A percentile compares a stretch with the other conserved stretches of the same genome.
phyloP scores from a whole-genome alignment of 2,797 vertebrate species.

The Myripristis jacobus region DNA sequence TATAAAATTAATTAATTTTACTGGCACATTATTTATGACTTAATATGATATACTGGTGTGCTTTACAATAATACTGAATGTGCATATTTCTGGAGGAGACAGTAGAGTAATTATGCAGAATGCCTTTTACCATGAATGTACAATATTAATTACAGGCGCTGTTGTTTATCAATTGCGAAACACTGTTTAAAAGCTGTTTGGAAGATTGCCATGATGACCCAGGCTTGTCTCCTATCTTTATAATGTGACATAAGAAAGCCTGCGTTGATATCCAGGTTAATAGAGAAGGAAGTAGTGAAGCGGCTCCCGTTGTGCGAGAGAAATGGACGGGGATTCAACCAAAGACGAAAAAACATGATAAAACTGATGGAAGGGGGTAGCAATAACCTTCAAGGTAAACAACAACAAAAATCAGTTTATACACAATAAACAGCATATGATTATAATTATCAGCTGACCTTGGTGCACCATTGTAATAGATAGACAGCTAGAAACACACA shows the following conservation, averaged over 20 bases:
- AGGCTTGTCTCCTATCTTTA: constrained; percentile 89
- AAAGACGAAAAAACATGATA: constrained; percentile 48
- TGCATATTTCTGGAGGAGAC: constrained; percentile 84
- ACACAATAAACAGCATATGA: not conserved
- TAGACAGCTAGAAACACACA: too few relatives aligned
- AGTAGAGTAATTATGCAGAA: constrained; percentile 85
- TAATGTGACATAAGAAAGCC: constrained; percentile 69
- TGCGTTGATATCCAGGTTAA: constrained; percentile 70
- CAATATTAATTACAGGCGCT: constrained; percentile 82
- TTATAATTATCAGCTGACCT: too few relatives aligned
- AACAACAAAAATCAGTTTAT: constrained; percentile 8
- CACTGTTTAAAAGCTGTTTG: constrained; percentile 81
- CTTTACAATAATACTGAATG: constrained; percentile 85
- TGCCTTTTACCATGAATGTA: constrained; percentile 82
- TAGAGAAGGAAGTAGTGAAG: constrained; percentile 65
- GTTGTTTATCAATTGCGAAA: constrained; percentile 83
- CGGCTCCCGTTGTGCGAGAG: constrained; percentile 50
- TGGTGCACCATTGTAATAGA: too few relatives aligned
- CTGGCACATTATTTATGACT: constrained; percentile 85
- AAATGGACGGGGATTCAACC: constrained; percentile 47
- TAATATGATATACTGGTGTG: constrained; percentile 85
- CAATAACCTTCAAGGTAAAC: constrained; percentile 7
- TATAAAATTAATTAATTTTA: constrained; percentile 85
- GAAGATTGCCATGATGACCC: constrained; percentile 90
- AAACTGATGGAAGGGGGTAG: constrained; percentile 23